Evolutionary conservation across 2,113 vertebrate genomes (phyloP), one percentile per base, ranked within the genome.

Genomic region (Platanista minor): DNA sequence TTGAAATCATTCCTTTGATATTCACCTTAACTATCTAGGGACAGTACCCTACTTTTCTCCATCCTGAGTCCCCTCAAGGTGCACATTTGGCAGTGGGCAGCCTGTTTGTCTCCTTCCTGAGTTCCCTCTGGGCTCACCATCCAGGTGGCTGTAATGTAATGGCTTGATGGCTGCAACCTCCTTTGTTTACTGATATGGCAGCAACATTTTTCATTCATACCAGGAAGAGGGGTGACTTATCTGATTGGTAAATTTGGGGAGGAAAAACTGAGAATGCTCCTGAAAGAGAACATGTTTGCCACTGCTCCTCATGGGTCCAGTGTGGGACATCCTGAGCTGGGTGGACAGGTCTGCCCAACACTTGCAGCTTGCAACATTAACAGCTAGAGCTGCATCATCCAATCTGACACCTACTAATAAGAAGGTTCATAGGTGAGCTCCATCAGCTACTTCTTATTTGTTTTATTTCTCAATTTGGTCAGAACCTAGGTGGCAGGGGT

Each of bases 351-450:
- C 52, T 5, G 1, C 25, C 31, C 20, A 6, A 3, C 1, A 10
- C 33, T 0, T 2, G 27, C 39, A 61, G 39, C 33, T 77, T 18
- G 1, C 0, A 2, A 66, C 5, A 23, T 0, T 3, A 9, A 2
- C 5, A 27, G 59, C 3, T 9, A 8, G 5, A 9, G 29, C 18
- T n/a, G 9, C 6, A 1, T 36, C 20, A 1, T 2, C 52, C 18
- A 12, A 10, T 6, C 41, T 31, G 21, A 27, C 69, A n/a, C n/a
- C 61, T 14, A 27, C 49, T 43, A 29, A 6, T 3, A 33, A 27
- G 10, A 27, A 6, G 9, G 27, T 27, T 39, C 27, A 1, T 4
- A 1, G 4, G n/a, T 23, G 31, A 10, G 7, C 31, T 52, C 62
- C 7, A 3, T 4, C 13, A 2, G 41, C 9, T n/a, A 20, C 31